These are phyloP conservation scores for Staurois parvus DNA, from an alignment of 2,797 vertebrate species.

Conservation along the genomic window DNA sequence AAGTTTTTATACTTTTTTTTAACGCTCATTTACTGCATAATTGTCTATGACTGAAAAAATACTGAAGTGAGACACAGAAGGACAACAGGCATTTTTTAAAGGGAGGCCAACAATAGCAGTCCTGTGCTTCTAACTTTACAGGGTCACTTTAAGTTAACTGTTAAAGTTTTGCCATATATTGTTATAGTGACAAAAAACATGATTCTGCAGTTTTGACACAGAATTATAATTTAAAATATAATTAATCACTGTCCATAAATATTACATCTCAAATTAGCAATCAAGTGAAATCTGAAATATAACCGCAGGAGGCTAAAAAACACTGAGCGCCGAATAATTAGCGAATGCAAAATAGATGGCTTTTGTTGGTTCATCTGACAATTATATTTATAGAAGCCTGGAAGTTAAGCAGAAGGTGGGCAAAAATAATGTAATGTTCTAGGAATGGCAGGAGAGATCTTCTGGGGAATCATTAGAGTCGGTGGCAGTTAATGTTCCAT, in stretches of 20 bases:
- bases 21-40: too few relatives aligned
- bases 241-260: slow-evolving; percentile 33
- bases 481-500: slow-evolving; percentile 27
- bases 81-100: too few relatives aligned
- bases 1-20: too few relatives aligned
- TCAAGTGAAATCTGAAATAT: slow-evolving; percentile 29
- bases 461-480: slow-evolving; percentile 36
- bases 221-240: slow-evolving; percentile 17
- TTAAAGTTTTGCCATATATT: too few relatives aligned
- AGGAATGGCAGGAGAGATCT: slow-evolving; percentile 24
- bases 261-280: slow-evolving; percentile 45
- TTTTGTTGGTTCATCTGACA: slow-evolving; percentile 50
- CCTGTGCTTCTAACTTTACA: too few relatives aligned
- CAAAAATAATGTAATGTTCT: slow-evolving; percentile 27
- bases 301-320: slow-evolving; percentile 44
- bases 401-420: slow-evolving; percentile 35
- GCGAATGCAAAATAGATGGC: slow-evolving; percentile 42
- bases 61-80: too few relatives aligned
- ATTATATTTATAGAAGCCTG: slow-evolving; percentile 46
- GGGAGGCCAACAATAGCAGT: too few relatives aligned
- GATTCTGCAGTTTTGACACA: background rate
- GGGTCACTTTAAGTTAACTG: too few relatives aligned
- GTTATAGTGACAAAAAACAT: too few relatives aligned
- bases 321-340: slow-evolving; percentile 44
- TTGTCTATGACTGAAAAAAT: too few relatives aligned